Base-by-base conservation (phyloP, 2,888 invertebrate genomes). In the Electrophaes corylata region DNA sequence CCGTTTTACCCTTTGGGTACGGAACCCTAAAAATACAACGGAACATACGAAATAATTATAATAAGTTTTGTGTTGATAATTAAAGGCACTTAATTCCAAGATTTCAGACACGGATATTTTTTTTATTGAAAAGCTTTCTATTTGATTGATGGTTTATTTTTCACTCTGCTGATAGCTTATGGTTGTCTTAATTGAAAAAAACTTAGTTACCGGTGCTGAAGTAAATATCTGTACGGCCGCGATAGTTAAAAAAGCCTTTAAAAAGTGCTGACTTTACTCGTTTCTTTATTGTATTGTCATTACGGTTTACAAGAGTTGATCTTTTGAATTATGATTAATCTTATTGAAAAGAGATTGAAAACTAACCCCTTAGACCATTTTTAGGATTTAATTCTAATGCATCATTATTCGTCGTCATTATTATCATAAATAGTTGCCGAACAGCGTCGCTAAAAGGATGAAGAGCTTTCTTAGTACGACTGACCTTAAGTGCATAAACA, bases 401-500 rank as follows among this genome's bases (percentile, higher is more conserved):
- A 18, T 44, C 29, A 44, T 29, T n/a, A n/a, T n/a, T n/a, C n/a
- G n/a, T n/a, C n/a, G n/a, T n/a, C n/a, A n/a, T n/a, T n/a, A n/a
- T n/a, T n/a, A n/a, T 5, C 14, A 12, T 35, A 16, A 31, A 18
- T 44, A 31, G 10, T 18, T 14, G 4, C 4, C 31, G n/a, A n/a
- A n/a, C n/a, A n/a, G n/a, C n/a, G n/a, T n/a, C n/a, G n/a, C n/a
- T n/a, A n/a, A n/a, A n/a, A 29, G 26, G 26, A 29, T 29, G n/a
- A n/a, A 8, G 18, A 40, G 39, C 10, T 49, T 40, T 12, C 29
- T 40, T 10, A 40, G n/a, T 39, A 39, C n/a, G 37, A 16, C 31
- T 53, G 39, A 46, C 45, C 44, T 26, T 53, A 31, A 33, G 44
- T 14, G 16, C 31, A 43, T 41, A 43, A 43, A 46, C 50, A 59